Evolutionary conservation across 1,140 invertebrate species (phyloP), one percentile per base, ranked within the genome.

Genomic region (Drosophila erecta): DNA sequence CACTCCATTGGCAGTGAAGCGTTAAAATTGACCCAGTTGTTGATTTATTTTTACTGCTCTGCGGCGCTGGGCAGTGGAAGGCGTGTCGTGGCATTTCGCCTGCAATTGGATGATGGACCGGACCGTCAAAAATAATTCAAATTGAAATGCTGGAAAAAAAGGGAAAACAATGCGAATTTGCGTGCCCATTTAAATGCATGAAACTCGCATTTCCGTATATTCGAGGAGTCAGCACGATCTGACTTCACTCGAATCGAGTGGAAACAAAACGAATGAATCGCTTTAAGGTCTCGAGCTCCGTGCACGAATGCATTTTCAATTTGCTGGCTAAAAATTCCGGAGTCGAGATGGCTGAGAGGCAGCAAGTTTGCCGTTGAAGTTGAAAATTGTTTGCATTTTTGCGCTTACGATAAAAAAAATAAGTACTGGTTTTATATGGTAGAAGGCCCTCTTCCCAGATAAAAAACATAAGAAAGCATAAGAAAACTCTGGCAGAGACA

Each of bases 1-100:
- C 74, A 75, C 64, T 76, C 57, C 59, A 84, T 86, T 86, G 78
- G 59, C 74, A 81, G 56, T 90, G 67, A 76, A 80, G 85, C 85
- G 77, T 85, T 59, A 67, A 90, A 80, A 85, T 89, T 89, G 85
- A 89, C 76, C 84, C 46, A 90, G 69, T 86, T 87, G 70, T 43
- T 70, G 62, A 70, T 70, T 77, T 89, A 66, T 86, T 81, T 89
- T 90, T 81, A 77, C 66, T 40, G 51, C 55, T 60, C 49, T 41
- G 27, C 33, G 41, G 41, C 20, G 30, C 10, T 15, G 41, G 47
- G 60, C n/a, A 43, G 30, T 27, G 30, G n/a, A 41, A 53, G 3
- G 11, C 24, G 14, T 58, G 62, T 46, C 30, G 65, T 49, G 47
- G 65, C 49, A 41, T 40, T 69, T 24, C 33, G n/a, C 12, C 27